A percentile compares a stretch with the other conserved stretches of the same genome.
Evolutionary conservation across 1,140 invertebrate species (phyloP).

Genomic region (Heterodera schachtii): DNA sequence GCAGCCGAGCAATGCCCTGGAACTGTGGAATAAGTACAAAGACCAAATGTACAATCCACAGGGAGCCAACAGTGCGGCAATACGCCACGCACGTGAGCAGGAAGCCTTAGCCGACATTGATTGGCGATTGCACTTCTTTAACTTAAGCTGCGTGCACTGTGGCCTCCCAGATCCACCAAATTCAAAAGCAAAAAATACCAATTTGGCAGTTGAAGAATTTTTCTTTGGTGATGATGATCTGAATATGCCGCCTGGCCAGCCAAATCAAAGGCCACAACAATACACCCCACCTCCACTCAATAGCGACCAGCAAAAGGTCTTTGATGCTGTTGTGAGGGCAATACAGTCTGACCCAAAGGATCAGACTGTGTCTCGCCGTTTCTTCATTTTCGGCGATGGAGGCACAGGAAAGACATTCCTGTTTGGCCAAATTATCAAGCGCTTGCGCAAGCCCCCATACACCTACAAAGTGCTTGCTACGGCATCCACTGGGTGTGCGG

Average conservation of each 20-base stretch:
- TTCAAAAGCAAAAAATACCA: background rate
- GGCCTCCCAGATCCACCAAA: background rate
- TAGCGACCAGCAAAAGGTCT: background rate
- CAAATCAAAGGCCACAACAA: too few relatives aligned
- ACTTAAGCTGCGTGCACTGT: background rate
- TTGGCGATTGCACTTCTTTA: too few relatives aligned
- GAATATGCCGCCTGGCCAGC: background rate
- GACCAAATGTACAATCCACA: constrained; percentile 10
- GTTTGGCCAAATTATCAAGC: constrained; percentile 9
- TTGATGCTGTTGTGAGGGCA: background rate
- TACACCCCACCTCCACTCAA: background rate
- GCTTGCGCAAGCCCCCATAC: background rate
- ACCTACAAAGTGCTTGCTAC: constrained; percentile 2
- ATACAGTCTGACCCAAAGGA: background rate
- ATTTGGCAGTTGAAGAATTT: background rate
- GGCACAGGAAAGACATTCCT: constrained; percentile 15
- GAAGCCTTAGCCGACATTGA: too few relatives aligned
- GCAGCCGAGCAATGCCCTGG: background rate
- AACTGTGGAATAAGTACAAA: constrained; percentile 19
- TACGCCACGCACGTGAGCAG: too few relatives aligned
- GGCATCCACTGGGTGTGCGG: constrained; percentile 26
- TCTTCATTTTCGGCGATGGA: constrained; percentile 6
- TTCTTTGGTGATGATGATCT: constrained; percentile 5
- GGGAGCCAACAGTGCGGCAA: background rate
- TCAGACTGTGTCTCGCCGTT: background rate